phyloP scores from a whole-genome alignment of 1,140 invertebrate species.

The Pseudomyrmex dendroicus region DNA sequence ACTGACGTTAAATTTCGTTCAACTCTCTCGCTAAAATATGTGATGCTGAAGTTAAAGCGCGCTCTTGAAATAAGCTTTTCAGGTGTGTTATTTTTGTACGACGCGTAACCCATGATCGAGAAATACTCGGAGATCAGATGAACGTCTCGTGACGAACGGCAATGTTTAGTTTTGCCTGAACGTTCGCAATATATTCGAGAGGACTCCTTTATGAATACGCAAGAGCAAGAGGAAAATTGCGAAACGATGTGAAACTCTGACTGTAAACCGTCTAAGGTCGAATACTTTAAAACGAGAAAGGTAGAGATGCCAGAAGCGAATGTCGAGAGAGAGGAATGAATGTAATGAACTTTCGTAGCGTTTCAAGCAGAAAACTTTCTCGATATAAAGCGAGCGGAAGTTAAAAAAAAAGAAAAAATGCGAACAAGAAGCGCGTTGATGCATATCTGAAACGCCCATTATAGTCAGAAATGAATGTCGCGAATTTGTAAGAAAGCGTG shows the following conservation, averaged over 20 bases:
- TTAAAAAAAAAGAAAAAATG: background rate
- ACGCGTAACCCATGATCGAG: background rate
- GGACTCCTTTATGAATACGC: slow-evolving; percentile 26
- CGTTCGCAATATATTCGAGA: slow-evolving; percentile 30
- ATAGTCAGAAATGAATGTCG: background rate
- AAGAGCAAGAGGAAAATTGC: slow-evolving; percentile 22
- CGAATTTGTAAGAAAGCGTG: slow-evolving; percentile 32
- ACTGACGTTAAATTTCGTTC: background rate
- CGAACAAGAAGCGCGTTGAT: slow-evolving; percentile 35
- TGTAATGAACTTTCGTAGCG: slow-evolving; percentile 65
- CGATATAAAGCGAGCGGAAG: slow-evolving; percentile 25
- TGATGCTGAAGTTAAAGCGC: background rate
- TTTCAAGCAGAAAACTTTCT: slow-evolving; percentile 63
- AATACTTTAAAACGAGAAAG: slow-evolving; percentile 44
- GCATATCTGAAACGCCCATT: background rate
- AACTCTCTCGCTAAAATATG: background rate
- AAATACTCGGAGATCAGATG: background rate
- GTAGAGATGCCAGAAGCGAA: slow-evolving; percentile 37
- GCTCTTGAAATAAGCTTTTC: slow-evolving; percentile 5
- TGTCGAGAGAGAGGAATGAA: slow-evolving; percentile 9
- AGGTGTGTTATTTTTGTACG: background rate
- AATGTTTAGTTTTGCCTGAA: background rate
- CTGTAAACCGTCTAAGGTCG: slow-evolving; percentile 46
- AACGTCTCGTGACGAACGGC: background rate
- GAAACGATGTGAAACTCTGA: slow-evolving; percentile 61